phyloP scores from a whole-genome alignment of 2,888 invertebrate genomes.

The Lordiphosa andalusiaca region DNA sequence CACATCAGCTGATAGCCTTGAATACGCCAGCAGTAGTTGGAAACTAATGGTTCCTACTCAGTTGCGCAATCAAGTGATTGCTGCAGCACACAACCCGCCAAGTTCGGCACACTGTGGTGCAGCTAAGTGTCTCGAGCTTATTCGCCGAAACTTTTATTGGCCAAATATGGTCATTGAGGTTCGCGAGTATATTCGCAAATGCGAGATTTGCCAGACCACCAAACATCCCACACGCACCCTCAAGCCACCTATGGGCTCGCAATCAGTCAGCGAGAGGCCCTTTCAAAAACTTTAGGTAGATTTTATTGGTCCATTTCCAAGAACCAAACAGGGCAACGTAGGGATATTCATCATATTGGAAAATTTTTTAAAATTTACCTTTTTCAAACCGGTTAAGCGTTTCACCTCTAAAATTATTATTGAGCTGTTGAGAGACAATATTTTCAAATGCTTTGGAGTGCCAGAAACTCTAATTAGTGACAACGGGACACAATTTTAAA shows the following conservation, averaged over 20 bases:
- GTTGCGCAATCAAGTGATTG: not conserved
- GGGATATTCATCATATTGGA: constrained; percentile 1
- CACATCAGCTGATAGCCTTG: no score
- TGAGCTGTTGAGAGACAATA: no score
- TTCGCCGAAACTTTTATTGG: constrained; percentile 5
- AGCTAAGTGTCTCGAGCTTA: constrained; percentile 2
- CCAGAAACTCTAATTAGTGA: no score
- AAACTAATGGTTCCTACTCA: constrained; percentile 1
- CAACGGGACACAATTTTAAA: no score
- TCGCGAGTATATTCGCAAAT: not conserved
- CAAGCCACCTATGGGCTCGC: constrained; percentile 7
- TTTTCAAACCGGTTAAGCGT: no score
- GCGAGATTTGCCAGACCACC: not conserved
- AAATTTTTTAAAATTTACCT: not conserved
- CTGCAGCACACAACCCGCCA: no score
- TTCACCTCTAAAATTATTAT: no score
- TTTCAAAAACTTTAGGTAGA: constrained; percentile 3
- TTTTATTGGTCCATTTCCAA: constrained; percentile 6
- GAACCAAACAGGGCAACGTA: not conserved
- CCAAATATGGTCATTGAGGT: constrained; percentile 4
- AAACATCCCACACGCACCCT: not conserved
- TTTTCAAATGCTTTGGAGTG: no score
- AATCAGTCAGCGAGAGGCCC: not conserved
- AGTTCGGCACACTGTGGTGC: not conserved
- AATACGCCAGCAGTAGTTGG: not conserved